A percentile compares a stretch with the other conserved stretches of the same genome.
These are phyloP conservation scores for Nycticebus coucang DNA, from an alignment of 2,113 vertebrate genomes.

Conservation along the genomic window DNA sequence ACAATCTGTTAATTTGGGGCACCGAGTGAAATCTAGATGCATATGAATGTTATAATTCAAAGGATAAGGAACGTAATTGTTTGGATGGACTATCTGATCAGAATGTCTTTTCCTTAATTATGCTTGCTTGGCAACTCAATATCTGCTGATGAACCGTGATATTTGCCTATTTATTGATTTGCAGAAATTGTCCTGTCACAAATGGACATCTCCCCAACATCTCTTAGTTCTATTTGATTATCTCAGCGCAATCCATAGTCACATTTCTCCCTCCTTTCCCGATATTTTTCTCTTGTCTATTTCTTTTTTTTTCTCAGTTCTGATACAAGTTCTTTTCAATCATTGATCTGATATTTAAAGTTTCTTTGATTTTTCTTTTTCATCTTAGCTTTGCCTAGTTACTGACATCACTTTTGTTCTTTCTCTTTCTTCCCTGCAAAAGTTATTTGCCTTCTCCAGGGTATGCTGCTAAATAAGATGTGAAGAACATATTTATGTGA, in stretches of 20 bases:
- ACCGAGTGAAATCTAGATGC: neutral
- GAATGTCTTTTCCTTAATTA: neutral
- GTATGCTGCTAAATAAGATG: neutral
- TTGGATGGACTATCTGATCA: neutral
- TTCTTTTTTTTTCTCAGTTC: neutral
- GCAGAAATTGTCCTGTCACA: neutral
- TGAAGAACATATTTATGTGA: neutral
- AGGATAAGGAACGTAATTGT: neutral
- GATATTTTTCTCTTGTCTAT: neutral
- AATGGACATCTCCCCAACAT: neutral
- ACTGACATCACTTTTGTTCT: neutral
- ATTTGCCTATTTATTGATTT: neutral
- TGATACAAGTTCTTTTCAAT: neutral
- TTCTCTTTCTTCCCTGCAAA: neutral
- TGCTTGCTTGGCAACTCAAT: neutral
- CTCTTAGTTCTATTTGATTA: neutral
- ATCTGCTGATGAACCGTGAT: slow-evolving; percentile 4
- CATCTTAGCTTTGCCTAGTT: neutral
- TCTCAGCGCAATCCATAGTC: neutral
- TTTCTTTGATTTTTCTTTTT: neutral
- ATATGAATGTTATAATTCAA: neutral
- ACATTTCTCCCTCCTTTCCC: neutral
- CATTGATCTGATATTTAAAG: neutral
- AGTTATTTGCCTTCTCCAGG: neutral
- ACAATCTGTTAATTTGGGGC: neutral